Evolutionary conservation across 2,888 invertebrate species (phyloP), one percentile per base, ranked within the genome.

Genomic region (Thyatira batis): DNA sequence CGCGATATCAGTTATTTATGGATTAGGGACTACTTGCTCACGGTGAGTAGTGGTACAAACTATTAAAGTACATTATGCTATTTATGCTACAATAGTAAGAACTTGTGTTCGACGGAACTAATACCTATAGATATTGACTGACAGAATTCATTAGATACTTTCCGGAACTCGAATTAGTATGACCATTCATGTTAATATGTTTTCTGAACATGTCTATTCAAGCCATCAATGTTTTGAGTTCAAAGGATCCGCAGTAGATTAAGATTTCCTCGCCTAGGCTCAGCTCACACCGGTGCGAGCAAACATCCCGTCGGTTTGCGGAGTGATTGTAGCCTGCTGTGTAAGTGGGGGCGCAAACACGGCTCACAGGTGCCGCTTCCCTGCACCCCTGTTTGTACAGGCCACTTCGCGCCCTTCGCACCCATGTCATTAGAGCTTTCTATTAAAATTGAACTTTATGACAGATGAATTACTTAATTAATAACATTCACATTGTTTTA

Each of bases 321-420:
- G 78, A 83, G 76, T 80, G 80, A 74, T 90, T 90, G 76, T 80
- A 80, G 80, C 87, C 74, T 73, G 75, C 72, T 72, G 66, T 77
- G 79, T 89, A 91, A 91, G 85, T 90, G 84, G 82, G 82, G 84
- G 78, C 76, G 85, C 85, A 91, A 88, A 91, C 89, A 91, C 51
- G 50, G 55, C 59, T 68, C 85, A 85, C 87, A 87, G 87, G 85
- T 84, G 87, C 87, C 87, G 86, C 79, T 75, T 66, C 76, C 60
- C 63, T 61, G 58, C 69, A 55, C 80, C 84, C 82, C 80, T 85
- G 82, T 89, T 84, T 87, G 82, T 65, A 71, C 69, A 78, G 72
- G 72, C 78, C 80, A 82, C 81, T 83, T 80, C 77, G 76, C 80
- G 76, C 76, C 74, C 70, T 66, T 55, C 54, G 62, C 67, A 61